A percentile compares a stretch with the other conserved stretches of the same genome.
phyloP scores from a whole-genome alignment of 2,113 vertebrate genomes.

The Hemiscyllium ocellatum region DNA sequence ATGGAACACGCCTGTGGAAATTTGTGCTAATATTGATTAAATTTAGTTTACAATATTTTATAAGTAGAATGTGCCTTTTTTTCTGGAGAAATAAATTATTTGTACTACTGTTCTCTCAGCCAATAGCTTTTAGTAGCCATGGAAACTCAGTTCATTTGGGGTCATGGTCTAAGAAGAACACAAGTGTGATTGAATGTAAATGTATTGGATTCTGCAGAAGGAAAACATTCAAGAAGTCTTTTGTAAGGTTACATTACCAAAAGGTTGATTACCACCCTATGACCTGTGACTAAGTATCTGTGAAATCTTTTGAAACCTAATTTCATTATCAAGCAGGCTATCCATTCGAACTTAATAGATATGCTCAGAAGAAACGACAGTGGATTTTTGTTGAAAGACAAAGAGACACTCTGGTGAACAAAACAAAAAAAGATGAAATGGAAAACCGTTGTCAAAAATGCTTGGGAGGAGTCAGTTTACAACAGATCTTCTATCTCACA shows the following conservation, averaged over 20 bases:
- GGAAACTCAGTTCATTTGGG: background rate
- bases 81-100: conserved; percentile 9
- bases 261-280: background rate
- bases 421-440: background rate
- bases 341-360: background rate
- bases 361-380: background rate
- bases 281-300: background rate
- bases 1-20: background rate
- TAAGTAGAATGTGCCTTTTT: background rate
- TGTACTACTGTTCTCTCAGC: background rate
- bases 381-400: background rate
- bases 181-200: background rate
- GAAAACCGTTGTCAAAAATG: too few species aligned
- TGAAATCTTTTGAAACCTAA: background rate
- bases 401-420: background rate
- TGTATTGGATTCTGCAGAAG: background rate
- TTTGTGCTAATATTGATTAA: background rate
- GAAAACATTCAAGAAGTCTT: background rate
- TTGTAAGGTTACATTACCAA: background rate
- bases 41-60: background rate
- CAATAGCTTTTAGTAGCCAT: conserved; percentile 20
- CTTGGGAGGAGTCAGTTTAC: background rate
- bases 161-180: background rate
- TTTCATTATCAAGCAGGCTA: background rate
- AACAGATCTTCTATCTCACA: background rate